Base-by-base conservation (phyloP, 1,140 invertebrate genomes). In the Chelonus insularis region DNA sequence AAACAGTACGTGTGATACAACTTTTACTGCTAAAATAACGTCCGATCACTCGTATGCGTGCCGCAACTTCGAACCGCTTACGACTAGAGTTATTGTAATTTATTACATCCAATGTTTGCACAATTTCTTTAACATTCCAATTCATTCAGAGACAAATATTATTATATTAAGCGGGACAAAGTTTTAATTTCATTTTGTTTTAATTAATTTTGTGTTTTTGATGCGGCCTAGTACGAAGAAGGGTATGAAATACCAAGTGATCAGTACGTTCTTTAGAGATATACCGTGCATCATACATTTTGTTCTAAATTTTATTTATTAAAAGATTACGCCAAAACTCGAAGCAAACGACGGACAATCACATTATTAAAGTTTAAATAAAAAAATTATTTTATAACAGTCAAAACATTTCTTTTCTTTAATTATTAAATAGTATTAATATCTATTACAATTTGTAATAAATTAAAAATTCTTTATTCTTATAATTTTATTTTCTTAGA, bases 21-120 rank as follows among this genome's bases (percentile, higher is more conserved):
- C 48, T 52, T 67, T 63, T 63, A 64, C 65, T 61, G 54, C 52
- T 65, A 62, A 66, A 65, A 63, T 36, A 55, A 70, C 69, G 65
- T 56, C 65, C 66, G 63, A 70, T 55, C 71, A 70, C 68, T 71
- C 72, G 68, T 62, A 34, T 51, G 58, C 45, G 50, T 63, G 48
- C 56, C 63, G 67, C 60, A 55, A 21, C 54, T 61, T 67, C 60
- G 54, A 63, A 68, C 67, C 67, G 62, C 72, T 69, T 69, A 71
- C 64, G 72, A 73, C 72, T 73, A 73, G 72, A 73, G 64, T 72
- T 68, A 69, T 66, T 68, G n/a, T 57, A 20, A 51, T 57, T 29
- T 66, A 64, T 64, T 45, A 36, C 23, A 4, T 50, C 25, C 11
- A 60, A 34, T 58, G 47, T 60, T 41, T 25, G 12, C 5, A 39